A percentile compares a stretch with the other conserved stretches of the same genome.
These are phyloP conservation scores for Myotis vivesi DNA, from an alignment of 2,797 vertebrate species.

Conservation along the genomic window DNA sequence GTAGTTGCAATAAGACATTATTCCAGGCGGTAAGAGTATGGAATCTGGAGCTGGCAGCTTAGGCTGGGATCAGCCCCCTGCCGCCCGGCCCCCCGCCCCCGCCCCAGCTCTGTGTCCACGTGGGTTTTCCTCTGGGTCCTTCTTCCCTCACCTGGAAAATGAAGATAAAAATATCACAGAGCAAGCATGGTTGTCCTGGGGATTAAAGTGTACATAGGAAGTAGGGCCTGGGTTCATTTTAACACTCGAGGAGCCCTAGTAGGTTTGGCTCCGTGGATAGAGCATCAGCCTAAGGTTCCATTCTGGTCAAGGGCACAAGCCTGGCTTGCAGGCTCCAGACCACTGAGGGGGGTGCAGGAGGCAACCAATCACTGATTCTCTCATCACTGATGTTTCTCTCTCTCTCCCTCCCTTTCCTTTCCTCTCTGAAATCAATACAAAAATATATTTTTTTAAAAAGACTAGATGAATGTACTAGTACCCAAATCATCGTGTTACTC, in stretches of 20 bases:
- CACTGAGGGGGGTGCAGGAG: too few species aligned
- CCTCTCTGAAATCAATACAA: too few species aligned
- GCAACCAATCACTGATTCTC: too few species aligned
- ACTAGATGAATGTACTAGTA: neutral
- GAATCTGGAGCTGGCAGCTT: too few species aligned
- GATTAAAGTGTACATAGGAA: neutral
- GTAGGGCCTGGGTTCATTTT: neutral
- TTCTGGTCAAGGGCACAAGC: too few species aligned
- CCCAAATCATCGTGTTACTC: neutral
- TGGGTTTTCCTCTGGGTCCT: neutral
- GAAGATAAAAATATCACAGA: neutral
- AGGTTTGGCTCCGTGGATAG: too few species aligned
- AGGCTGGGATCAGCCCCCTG: accelerated
- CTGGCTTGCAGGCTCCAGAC: too few species aligned
- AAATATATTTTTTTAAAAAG: too few species aligned
- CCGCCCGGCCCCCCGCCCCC: accelerated
- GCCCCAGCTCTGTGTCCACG: accelerated
- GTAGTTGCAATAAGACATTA: neutral
- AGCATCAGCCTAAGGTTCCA: too few species aligned
- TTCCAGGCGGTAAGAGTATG: too few species aligned
- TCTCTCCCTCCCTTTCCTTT: too few species aligned
- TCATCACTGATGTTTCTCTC: too few species aligned
- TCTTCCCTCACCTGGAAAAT: neutral
- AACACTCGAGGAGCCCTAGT: neutral
- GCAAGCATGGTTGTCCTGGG: neutral